phyloP scores from a whole-genome alignment of 2,113 vertebrate species.

The Rostratula benghalensis region DNA sequence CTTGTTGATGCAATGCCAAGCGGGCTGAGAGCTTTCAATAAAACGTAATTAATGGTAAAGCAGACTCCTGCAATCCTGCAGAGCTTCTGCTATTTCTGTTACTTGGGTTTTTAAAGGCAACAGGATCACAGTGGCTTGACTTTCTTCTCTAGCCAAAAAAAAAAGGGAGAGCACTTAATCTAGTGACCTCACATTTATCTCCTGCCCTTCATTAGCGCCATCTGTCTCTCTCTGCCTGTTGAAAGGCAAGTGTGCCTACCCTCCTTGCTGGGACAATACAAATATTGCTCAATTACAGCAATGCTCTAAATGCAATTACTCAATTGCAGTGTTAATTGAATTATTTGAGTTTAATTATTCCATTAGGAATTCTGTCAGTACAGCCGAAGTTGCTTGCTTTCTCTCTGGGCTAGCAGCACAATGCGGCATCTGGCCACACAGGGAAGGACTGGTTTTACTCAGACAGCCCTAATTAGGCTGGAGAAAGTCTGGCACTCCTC shows the following conservation, averaged over 20 bases:
- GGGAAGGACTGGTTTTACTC: neutral
- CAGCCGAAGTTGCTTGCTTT: neutral
- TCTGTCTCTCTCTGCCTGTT: constrained; percentile 10
- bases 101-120: constrained; percentile 13
- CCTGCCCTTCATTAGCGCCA: constrained; percentile 13
- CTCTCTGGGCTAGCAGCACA: neutral
- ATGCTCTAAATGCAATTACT: constrained; percentile 39
- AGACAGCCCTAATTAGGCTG: neutral
- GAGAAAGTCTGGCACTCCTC: neutral
- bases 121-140: neutral
- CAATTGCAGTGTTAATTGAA: constrained; percentile 48
- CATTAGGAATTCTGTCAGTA: constrained; percentile 2
- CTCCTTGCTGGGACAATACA: constrained; percentile 6
- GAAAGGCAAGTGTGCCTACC: neutral
- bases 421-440: neutral
- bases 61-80: constrained; percentile 20
- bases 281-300: constrained; percentile 49
- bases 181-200: constrained; percentile 12
- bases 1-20: neutral
- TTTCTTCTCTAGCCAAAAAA: constrained; percentile 1
- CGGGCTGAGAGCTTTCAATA: neutral
- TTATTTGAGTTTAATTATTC: constrained; percentile 54
- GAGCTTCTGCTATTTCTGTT: constrained; percentile 38
- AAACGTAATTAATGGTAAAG: constrained; percentile 29
- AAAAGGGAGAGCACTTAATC: constrained; percentile 14